phyloP scores from a whole-genome alignment of 2,113 vertebrate species.

The Dasypus novemcinctus region DNA sequence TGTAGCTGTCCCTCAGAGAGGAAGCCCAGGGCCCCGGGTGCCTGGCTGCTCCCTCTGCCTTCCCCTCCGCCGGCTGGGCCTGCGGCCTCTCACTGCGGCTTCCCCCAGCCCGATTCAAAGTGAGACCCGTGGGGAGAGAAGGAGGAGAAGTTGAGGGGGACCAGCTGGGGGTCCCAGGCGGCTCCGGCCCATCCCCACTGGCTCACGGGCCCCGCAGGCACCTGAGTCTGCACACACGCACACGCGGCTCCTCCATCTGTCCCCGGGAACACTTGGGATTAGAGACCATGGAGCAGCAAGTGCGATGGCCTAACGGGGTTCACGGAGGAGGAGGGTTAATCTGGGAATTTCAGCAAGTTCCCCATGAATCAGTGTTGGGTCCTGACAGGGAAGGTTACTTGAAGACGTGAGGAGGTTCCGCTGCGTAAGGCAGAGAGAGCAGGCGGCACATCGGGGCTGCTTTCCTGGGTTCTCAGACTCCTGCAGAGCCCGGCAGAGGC shows the following conservation, averaged over 20 bases:
- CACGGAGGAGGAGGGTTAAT: slow-evolving; percentile 42
- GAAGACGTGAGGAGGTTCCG: not conserved
- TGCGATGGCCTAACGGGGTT: slow-evolving; percentile 39
- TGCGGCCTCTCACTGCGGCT: not conserved
- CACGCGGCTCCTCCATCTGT: not conserved
- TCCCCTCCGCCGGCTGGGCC: not conserved
- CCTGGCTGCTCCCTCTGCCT: too few relatives aligned
- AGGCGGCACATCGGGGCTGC: not conserved
- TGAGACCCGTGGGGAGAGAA: not conserved
- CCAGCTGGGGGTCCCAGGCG: not conserved
- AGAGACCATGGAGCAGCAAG: slow-evolving; percentile 33
- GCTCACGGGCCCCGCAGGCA: not conserved
- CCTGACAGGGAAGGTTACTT: not conserved
- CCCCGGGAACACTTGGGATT: slow-evolving; percentile 8
- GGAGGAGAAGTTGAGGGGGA: not conserved
- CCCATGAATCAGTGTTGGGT: slow-evolving; percentile 19
- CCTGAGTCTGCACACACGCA: too few relatives aligned
- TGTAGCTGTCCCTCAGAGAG: not conserved
- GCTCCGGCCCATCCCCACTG: not conserved
- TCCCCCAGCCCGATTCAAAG: not conserved
- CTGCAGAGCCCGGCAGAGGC: not conserved
- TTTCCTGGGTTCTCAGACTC: not conserved
- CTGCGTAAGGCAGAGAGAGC: not conserved
- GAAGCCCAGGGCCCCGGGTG: not conserved
- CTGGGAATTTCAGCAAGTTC: slow-evolving; percentile 47